Base-by-base conservation (phyloP, 2,113 vertebrate species). In the Grantiella picta region DNA sequence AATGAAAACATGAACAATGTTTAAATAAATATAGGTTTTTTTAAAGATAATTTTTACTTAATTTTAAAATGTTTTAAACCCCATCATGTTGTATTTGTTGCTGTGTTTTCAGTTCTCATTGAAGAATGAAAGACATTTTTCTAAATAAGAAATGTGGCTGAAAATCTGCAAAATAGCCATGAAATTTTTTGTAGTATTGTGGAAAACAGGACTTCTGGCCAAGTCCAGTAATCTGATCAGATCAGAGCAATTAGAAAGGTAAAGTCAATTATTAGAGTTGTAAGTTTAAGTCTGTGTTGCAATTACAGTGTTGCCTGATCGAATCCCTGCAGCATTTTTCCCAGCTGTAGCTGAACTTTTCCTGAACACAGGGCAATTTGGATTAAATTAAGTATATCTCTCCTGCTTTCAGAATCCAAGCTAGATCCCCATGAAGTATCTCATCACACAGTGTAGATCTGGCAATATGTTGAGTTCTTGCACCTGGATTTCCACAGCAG, bases 381-480 rank as follows among this genome's bases (percentile, higher is more conserved):
- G 8, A 24, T 66, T 56, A 89, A 82, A 56, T 33, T 16, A 36
- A 50, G 10, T 53, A 28, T 13, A 25, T 35, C 36, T 77, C 24
- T 65, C 9, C 25, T 60, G 19, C 73, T 69, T 81, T 68, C 29
- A 64, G 73, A 24, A 36, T 78, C 45, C 40, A 60, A 31, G 17
- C 22, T 54, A 45, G 23, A 10, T 53, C 14, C 35, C 33, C 25
- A 7, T 18, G 23, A 75, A 75, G 5, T 15, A 33, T 38, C 1
- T 0, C 49, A 40, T 42, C 28, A 49, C 12, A 8, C 9, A 27
- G 10, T 29, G 18, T 49, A 44, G 31, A 33, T 72, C 38, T 69
- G 25, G 17, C 0, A 6, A 11, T 11, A 12, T 0, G 0, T 4
- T 76, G 36, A 44, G 44, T 63, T 84, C 50, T 14, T 88, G 44